Conservation (phyloP, 2,888 invertebrate genomes). For the Spilosoma lubricipeda region DNA sequence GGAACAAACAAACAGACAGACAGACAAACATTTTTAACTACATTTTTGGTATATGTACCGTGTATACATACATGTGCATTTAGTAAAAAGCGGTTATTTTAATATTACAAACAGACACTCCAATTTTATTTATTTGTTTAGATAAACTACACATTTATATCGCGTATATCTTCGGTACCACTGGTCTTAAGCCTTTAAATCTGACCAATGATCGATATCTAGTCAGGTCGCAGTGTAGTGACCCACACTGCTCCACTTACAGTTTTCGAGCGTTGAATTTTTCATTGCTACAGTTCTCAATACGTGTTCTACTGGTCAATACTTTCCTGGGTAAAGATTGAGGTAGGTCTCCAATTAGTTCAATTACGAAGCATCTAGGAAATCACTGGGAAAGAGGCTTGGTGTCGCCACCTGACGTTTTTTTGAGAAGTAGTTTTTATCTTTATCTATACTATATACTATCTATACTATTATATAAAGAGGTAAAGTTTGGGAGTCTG, state of each 20-base stretch:
- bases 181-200: constrained; percentile 13
- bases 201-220: constrained; percentile 31
- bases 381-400: not conserved
- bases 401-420: not conserved
- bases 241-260: constrained; percentile 4
- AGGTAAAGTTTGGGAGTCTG: too few relatives aligned
- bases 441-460: too few relatives aligned
- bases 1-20: too few relatives aligned
- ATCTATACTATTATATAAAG: too few relatives aligned
- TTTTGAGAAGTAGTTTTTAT: too few relatives aligned
- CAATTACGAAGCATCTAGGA: not conserved
- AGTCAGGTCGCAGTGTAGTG: not conserved
- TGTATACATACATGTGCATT: too few relatives aligned
- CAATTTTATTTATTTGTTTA: too few relatives aligned
- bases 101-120: too few relatives aligned
- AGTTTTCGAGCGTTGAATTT: constrained; percentile 16
- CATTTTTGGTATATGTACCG: too few relatives aligned
- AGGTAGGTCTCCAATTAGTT: not conserved
- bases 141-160: too few relatives aligned
- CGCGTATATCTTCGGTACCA: not conserved
- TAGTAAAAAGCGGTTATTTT: too few relatives aligned
- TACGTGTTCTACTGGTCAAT: not conserved
- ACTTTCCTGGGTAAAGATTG: not conserved
- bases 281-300: not conserved
- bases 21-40: too few relatives aligned